Percentiles rank a stretch among this genome's conserved stretches.
These are phyloP conservation scores for Macrobrachium nipponense DNA, from an alignment of 1,140 invertebrate species.

Conservation along the genomic window DNA sequence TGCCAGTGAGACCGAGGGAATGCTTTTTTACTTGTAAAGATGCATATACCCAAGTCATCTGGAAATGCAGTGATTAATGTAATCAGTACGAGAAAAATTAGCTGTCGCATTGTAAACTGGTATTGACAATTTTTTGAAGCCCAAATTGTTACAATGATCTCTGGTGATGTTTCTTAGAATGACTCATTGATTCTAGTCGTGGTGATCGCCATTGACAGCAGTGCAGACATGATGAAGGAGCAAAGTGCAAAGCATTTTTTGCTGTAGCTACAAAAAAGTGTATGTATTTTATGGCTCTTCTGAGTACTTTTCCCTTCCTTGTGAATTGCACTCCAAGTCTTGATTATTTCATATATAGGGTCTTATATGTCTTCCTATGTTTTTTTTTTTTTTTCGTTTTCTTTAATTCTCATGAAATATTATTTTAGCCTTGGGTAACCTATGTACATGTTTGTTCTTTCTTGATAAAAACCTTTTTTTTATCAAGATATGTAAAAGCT, in stretches of 20 bases:
- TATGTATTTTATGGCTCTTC: conserved; percentile 9
- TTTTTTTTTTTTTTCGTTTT: neutral
- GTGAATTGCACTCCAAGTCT: conserved; percentile 3
- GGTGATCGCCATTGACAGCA: conserved; percentile 46
- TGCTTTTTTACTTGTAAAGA: too few relatives aligned
- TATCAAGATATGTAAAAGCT: too few relatives aligned
- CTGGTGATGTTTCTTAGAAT: conserved; percentile 43
- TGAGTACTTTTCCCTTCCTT: conserved; percentile 13
- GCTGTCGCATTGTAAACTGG: neutral
- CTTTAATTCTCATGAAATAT: neutral
- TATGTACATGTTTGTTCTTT: too few relatives aligned
- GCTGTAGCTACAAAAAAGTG: neutral
- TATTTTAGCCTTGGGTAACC: too few relatives aligned
- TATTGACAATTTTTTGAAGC: conserved; percentile 11
- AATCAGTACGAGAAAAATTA: too few relatives aligned
- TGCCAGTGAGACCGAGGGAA: too few relatives aligned
- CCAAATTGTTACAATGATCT: conserved; percentile 44
- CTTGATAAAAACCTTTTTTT: too few relatives aligned
- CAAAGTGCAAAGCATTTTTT: conserved; percentile 8
- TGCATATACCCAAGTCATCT: too few relatives aligned
- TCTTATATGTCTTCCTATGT: neutral
- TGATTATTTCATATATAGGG: neutral
- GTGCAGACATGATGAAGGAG: conserved; percentile 13
- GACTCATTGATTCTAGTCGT: conserved; percentile 60
- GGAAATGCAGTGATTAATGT: too few relatives aligned